Evolutionary conservation across 2,113 vertebrate species (phyloP).

Genomic region (Dromas ardeola): DNA sequence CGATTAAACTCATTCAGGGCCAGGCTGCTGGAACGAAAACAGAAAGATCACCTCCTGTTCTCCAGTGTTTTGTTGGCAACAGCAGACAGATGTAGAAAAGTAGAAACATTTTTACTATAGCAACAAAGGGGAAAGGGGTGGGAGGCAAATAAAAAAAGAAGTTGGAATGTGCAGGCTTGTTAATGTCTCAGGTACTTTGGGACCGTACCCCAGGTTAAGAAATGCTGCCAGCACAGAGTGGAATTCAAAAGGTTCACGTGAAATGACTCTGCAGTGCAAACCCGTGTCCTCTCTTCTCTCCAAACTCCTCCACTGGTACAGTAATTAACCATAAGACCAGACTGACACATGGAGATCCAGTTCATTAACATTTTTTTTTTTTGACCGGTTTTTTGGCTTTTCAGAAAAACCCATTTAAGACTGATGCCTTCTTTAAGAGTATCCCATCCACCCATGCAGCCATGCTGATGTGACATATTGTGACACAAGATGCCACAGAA

Average conservation of each 20-base stretch:
- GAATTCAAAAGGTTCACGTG: neutral
- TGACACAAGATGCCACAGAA: slow-evolving; percentile 54
- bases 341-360: neutral
- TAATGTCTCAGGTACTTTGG: neutral
- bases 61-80: slow-evolving; percentile 70
- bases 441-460: neutral
- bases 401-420: neutral
- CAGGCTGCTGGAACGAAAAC: slow-evolving; percentile 66
- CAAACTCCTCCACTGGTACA: neutral
- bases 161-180: neutral
- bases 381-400: neutral
- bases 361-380: slow-evolving; percentile 33
- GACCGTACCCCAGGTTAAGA: neutral
- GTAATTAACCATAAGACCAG: slow-evolving; percentile 34
- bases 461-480: slow-evolving; percentile 52
- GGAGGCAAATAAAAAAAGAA: slow-evolving; percentile 25
- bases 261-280: neutral
- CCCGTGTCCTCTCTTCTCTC: neutral
- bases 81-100: slow-evolving; percentile 66
- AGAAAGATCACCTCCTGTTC: slow-evolving; percentile 70
- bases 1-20: slow-evolving; percentile 71
- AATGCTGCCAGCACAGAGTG: neutral
- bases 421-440: slow-evolving; percentile 14
- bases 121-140: slow-evolving; percentile 49
- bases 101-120: slow-evolving; percentile 68